Evolutionary conservation across 2,797 vertebrate species (phyloP).

Genomic region (Danionella dracula): DNA sequence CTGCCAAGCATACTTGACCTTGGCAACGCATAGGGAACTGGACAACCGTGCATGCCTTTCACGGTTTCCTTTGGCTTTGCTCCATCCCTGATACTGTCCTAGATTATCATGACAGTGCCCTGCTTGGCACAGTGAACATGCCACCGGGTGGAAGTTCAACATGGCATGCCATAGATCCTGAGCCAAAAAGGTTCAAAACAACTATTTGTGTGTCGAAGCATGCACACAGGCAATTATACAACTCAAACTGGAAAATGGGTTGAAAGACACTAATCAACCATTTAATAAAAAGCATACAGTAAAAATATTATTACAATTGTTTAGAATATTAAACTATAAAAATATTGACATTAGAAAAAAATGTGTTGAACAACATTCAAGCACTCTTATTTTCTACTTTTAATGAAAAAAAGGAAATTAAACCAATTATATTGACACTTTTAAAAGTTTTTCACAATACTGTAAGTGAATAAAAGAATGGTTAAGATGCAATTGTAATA

Average conservation of each 20-base stretch:
- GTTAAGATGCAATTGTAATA: too few relatives aligned
- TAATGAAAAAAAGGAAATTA: too few relatives aligned
- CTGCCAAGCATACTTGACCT: slow-evolving; percentile 50
- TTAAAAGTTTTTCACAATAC: too few relatives aligned
- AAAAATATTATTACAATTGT: too few relatives aligned
- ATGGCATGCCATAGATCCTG: slow-evolving; percentile 10
- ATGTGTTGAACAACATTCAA: too few relatives aligned
- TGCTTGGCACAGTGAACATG: slow-evolving; percentile 38
- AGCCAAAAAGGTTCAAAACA: slow-evolving; percentile 36
- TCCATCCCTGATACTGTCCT: slow-evolving; percentile 36
- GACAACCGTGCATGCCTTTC: slow-evolving; percentile 34
- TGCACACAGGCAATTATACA: slow-evolving; percentile 33
- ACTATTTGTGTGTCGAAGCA: slow-evolving; percentile 28
- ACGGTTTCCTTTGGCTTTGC: slow-evolving; percentile 33
- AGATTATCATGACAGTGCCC: slow-evolving; percentile 33
- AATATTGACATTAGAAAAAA: too few relatives aligned
- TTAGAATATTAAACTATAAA: too few relatives aligned
- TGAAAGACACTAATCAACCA: too few relatives aligned
- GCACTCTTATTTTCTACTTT: too few relatives aligned
- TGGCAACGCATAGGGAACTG: slow-evolving; percentile 38
- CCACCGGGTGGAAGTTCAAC: slow-evolving; percentile 33
- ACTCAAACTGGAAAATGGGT: background rate
- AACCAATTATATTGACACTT: too few relatives aligned
- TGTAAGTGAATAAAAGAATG: too few relatives aligned
- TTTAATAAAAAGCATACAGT: background rate